Conservation (phyloP, 1,140 invertebrate species). For the Dufourea novaeangliae region DNA sequence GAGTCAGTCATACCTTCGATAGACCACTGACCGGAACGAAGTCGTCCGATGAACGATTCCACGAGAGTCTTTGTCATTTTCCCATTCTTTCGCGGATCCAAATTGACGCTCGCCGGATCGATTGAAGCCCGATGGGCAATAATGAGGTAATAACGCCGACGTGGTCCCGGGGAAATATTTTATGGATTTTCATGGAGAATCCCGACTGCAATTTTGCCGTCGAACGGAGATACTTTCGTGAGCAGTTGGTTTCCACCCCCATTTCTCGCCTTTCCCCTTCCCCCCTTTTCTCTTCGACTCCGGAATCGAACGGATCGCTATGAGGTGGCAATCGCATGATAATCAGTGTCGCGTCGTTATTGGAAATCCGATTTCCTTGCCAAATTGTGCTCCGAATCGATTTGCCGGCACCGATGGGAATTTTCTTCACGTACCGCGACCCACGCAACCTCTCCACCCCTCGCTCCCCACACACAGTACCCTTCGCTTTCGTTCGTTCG, state of each 20-base stretch:
- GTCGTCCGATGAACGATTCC: neutral
- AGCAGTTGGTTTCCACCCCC: neutral
- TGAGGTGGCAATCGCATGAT: slow-evolving; percentile 65
- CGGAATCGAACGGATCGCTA: slow-evolving; percentile 16
- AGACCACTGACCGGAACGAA: neutral
- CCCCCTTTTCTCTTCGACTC: slow-evolving; percentile 10
- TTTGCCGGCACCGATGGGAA: slow-evolving; percentile 53
- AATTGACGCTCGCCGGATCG: slow-evolving; percentile 14
- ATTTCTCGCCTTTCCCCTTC: neutral
- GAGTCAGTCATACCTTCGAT: neutral
- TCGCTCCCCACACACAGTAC: neutral
- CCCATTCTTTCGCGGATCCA: neutral
- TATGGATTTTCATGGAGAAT: slow-evolving; percentile 54
- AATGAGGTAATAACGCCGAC: slow-evolving; percentile 45
- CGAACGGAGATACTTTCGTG: slow-evolving; percentile 18
- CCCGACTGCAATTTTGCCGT: slow-evolving; percentile 33
- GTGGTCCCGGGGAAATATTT: slow-evolving; percentile 50
- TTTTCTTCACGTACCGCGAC: slow-evolving; percentile 58
- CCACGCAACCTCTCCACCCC: slow-evolving; percentile 11
- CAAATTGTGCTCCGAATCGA: slow-evolving; percentile 63
- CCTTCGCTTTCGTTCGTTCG: neutral
- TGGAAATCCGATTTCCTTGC: slow-evolving; percentile 67
- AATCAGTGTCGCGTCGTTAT: slow-evolving; percentile 66
- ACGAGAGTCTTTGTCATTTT: neutral
- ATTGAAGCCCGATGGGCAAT: slow-evolving; percentile 25